Conservation (phyloP, 2,888 invertebrate genomes). For the Byasa hedistus region DNA sequence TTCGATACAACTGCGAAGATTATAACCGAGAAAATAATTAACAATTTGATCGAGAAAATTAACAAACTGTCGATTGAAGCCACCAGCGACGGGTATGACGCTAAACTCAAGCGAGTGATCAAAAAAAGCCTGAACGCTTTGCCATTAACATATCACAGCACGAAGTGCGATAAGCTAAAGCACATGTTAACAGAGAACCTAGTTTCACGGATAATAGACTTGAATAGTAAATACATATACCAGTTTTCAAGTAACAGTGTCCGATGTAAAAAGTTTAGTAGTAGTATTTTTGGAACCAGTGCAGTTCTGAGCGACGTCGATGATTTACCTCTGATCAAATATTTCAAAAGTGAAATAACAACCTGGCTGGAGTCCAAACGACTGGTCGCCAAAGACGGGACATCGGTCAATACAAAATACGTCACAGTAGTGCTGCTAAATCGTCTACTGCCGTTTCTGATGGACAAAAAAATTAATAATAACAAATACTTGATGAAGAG, state of each 20-base stretch:
- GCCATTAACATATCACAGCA: constrained; percentile 20
- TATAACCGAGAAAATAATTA: constrained; percentile 41
- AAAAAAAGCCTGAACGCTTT: constrained; percentile 17
- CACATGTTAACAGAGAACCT: constrained; percentile 23
- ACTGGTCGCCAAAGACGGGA: constrained; percentile 9
- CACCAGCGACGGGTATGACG: constrained; percentile 24
- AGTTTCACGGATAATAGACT: constrained; percentile 16
- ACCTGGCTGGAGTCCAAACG: constrained; percentile 19
- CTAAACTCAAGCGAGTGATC: constrained; percentile 14
- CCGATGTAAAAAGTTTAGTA: neutral
- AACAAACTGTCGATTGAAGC: constrained; percentile 35
- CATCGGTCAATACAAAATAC: constrained; percentile 4
- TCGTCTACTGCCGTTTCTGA: constrained; percentile 18
- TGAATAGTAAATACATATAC: constrained; percentile 23
- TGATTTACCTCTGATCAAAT: constrained; percentile 7
- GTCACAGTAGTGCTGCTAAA: constrained; percentile 15
- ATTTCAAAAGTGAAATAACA: constrained; percentile 15
- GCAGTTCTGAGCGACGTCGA: constrained; percentile 1
- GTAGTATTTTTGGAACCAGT: neutral
- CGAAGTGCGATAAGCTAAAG: constrained; percentile 24
- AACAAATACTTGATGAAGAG: constrained; percentile 20
- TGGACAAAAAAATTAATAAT: constrained; percentile 10
- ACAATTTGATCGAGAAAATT: constrained; percentile 46
- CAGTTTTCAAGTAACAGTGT: constrained; percentile 6
- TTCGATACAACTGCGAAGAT: constrained; percentile 36